These are phyloP conservation scores for Lepidocolaptes lacrymiger DNA, from an alignment of 2,797 vertebrate genomes.

Conservation along the genomic window DNA sequence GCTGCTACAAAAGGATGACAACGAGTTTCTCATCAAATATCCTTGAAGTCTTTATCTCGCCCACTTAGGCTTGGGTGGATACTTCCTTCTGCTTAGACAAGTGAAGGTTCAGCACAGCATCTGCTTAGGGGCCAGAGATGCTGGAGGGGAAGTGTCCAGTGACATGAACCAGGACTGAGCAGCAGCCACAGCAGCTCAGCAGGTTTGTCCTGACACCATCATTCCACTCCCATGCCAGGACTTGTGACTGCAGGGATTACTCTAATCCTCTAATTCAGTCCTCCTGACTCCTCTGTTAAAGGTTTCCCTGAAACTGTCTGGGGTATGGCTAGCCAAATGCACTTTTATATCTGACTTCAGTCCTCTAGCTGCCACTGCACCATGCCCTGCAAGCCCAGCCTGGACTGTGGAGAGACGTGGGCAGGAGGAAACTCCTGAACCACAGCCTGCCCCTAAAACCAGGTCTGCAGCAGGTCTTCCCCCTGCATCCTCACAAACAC, in stretches of 20 bases:
- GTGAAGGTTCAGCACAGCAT: not conserved
- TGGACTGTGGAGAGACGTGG: not conserved
- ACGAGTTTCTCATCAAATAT: not conserved
- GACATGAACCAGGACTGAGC: not conserved
- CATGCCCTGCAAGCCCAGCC: not conserved
- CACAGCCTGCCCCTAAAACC: not conserved
- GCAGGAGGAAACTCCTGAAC: not conserved
- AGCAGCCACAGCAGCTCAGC: not conserved
- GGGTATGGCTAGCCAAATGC: not conserved
- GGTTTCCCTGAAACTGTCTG: not conserved
- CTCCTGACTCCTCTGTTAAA: not conserved
- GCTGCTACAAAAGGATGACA: not conserved
- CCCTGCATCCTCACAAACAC: not conserved
- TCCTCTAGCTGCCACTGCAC: not conserved
- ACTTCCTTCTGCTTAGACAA: constrained; percentile 11
- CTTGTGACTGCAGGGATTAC: not conserved
- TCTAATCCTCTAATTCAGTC: constrained; percentile 4
- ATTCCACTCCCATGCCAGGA: not conserved
- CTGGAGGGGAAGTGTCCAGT: not conserved
- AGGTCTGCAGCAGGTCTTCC: not conserved
- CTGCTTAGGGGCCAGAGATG: not conserved
- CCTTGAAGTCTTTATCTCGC: constrained; percentile 13
- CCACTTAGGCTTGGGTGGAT: not conserved
- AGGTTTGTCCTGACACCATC: not conserved
- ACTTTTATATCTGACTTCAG: not conserved